phyloP scores from a whole-genome alignment of 92 coral and sea anemone species.

The Bergia sp. region DNA sequence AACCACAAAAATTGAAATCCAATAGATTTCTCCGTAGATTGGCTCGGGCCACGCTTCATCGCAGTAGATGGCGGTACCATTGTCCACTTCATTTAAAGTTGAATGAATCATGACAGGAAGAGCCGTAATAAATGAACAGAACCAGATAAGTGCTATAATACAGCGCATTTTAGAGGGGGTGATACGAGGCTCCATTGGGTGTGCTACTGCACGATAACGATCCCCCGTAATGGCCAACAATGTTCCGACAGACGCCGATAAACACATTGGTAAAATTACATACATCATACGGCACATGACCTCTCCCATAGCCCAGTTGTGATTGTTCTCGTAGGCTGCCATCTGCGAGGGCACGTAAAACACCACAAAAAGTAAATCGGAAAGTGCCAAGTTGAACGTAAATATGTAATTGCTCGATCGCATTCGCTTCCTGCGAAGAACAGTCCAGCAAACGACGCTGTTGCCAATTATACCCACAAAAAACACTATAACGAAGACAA shows the following conservation, averaged over 20 bases:
- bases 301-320: slow-evolving; percentile 92
- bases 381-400: slow-evolving; percentile 90
- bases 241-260: slow-evolving; percentile 87
- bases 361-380: slow-evolving; percentile 83
- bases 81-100: slow-evolving; percentile 38
- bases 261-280: slow-evolving; percentile 75
- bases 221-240: slow-evolving; percentile 91
- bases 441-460: slow-evolving; percentile 84
- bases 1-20: slow-evolving; percentile 92
- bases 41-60: slow-evolving; percentile 84
- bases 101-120: slow-evolving; percentile 64
- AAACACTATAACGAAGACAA: slow-evolving; percentile 81
- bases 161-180: slow-evolving; percentile 66
- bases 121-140: slow-evolving; percentile 68
- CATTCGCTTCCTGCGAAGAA: slow-evolving; percentile 88
- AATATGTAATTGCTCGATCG: slow-evolving; percentile 90
- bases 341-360: slow-evolving; percentile 91
- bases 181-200: slow-evolving; percentile 87
- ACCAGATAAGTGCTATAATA: slow-evolving; percentile 80
- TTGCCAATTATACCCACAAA: slow-evolving; percentile 85
- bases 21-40: slow-evolving; percentile 63
- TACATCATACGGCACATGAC: slow-evolving; percentile 84
- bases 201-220: slow-evolving; percentile 89
- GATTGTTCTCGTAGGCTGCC: slow-evolving; percentile 97
- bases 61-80: slow-evolving; percentile 80